phyloP scores from a whole-genome alignment of 2,888 invertebrate species.

The Asteroscopus sphinx region DNA sequence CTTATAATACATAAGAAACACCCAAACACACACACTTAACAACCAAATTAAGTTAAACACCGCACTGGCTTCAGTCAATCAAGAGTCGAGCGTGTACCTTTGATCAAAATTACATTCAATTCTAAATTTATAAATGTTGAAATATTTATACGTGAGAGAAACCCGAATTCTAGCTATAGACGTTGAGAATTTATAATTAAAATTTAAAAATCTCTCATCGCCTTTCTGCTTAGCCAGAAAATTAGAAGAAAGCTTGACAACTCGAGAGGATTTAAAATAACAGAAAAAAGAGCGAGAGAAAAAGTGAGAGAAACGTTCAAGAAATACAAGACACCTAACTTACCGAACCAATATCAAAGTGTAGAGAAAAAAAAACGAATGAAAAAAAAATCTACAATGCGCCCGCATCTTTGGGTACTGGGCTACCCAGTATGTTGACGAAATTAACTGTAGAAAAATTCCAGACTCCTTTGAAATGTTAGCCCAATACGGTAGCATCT shows the following conservation, averaged over 20 bases:
- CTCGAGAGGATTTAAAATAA: no score
- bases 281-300: no score
- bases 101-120: slow-evolving; percentile 32
- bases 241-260: no score
- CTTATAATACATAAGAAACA: no score
- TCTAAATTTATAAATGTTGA: slow-evolving; percentile 21
- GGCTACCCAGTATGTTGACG: slow-evolving; percentile 25
- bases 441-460: slow-evolving; percentile 36
- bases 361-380: no score
- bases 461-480: slow-evolving; percentile 25
- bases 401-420: not conserved
- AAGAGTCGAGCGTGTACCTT: slow-evolving; percentile 26
- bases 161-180: not conserved
- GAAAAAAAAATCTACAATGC: not conserved
- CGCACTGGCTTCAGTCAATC: slow-evolving; percentile 24
- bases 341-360: no score
- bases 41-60: slow-evolving; percentile 27
- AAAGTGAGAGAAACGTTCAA: no score
- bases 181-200: not conserved
- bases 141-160: slow-evolving; percentile 3
- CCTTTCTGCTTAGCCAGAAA: no score
- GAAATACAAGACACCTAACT: no score
- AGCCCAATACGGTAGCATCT: not conserved
- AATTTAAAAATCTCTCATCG: no score
- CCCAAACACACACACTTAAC: no score